These are phyloP conservation scores for Epizoanthus illoricatus DNA, from an alignment of 92 coral and sea anemone genomes.

Conservation along the genomic window DNA sequence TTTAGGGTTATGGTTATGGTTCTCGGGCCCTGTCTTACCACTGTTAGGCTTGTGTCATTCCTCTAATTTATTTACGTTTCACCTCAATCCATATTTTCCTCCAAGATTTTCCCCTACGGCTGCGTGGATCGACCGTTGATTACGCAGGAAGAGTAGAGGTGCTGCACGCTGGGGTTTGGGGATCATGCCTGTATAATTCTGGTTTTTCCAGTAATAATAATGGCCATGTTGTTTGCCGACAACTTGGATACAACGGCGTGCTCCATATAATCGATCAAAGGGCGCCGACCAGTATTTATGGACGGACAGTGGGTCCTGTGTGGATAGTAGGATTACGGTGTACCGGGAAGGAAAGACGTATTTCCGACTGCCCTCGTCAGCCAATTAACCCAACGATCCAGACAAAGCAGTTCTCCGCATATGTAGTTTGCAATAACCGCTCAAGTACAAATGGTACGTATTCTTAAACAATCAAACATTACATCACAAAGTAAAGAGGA, in stretches of 20 bases:
- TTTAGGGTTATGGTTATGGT: too few relatives aligned
- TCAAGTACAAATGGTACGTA: not conserved
- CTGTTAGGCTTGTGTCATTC: not conserved
- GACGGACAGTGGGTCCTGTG: not conserved
- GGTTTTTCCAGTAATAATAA: not conserved
- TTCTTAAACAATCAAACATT: too few relatives aligned
- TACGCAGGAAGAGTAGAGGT: conserved; percentile 13
- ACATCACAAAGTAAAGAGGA: too few relatives aligned
- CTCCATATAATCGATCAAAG: not conserved
- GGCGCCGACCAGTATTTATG: too few relatives aligned
- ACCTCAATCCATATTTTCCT: not conserved
- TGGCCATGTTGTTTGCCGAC: conserved; percentile 2
- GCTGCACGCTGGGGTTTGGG: conserved; percentile 6
- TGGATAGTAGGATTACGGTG: not conserved
- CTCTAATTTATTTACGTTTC: not conserved
- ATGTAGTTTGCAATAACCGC: not conserved
- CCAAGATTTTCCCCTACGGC: not conserved
- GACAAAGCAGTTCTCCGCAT: not conserved
- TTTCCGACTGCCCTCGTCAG: not conserved
- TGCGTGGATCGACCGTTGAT: not conserved
- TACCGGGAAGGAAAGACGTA: not conserved
- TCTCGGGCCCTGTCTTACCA: not conserved
- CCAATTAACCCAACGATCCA: not conserved
- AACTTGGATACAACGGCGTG: not conserved
- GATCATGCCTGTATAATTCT: not conserved